Conservation (phyloP, 2,113 vertebrate genomes). For the Seriola rivoliana region DNA sequence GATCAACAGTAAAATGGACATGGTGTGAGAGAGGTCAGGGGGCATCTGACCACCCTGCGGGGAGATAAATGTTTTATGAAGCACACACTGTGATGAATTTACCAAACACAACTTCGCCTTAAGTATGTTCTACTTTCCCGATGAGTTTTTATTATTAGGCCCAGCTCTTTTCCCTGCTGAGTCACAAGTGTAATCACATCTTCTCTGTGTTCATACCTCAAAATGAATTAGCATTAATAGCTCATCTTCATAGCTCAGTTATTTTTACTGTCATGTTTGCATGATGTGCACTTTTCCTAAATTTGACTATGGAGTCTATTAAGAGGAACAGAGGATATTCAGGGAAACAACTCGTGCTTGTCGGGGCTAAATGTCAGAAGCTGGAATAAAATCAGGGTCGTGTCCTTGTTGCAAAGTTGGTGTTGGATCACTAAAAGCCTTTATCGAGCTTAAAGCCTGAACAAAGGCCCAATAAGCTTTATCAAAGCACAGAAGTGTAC, state of each 20-base stretch:
- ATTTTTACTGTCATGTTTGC: constrained; percentile 9
- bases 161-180: constrained; percentile 44
- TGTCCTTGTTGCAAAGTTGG: constrained; percentile 42
- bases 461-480: constrained; percentile 6
- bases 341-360: constrained; percentile 6
- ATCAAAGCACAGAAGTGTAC: constrained; percentile 12
- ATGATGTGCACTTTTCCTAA: constrained; percentile 2
- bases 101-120: constrained; percentile 39
- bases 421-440: constrained; percentile 49
- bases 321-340: constrained; percentile 5
- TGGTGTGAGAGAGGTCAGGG: constrained; percentile 55
- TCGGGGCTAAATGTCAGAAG: constrained; percentile 51
- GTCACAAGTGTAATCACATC: constrained; percentile 63
- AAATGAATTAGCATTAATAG: constrained; percentile 33
- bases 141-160: constrained; percentile 34
- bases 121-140: constrained; percentile 47
- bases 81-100: constrained; percentile 10
- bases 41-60: background rate
- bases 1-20: constrained; percentile 58
- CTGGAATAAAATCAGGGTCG: constrained; percentile 46
- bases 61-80: background rate
- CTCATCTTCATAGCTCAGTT: constrained; percentile 16
- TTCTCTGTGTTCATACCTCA: constrained; percentile 39
- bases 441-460: constrained; percentile 42
- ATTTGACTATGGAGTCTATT: constrained; percentile 2